phyloP scores from a whole-genome alignment of 2,113 vertebrate species.

The Colistium nudipinnis region DNA sequence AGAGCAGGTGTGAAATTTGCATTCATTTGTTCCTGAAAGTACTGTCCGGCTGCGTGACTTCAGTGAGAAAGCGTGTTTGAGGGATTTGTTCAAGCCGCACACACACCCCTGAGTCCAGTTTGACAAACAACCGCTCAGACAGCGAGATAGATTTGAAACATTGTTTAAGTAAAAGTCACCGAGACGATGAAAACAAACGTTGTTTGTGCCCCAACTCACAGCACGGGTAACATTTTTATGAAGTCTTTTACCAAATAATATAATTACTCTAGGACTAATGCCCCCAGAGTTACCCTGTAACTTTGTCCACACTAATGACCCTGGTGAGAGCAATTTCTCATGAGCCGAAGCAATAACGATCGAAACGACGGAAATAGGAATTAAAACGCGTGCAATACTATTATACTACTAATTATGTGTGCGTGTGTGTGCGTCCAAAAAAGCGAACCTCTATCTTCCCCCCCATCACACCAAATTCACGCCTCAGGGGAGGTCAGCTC shows the following conservation, averaged over 20 bases:
- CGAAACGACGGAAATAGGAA: background rate
- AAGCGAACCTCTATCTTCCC: constrained; percentile 39
- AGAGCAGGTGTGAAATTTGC: constrained; percentile 45
- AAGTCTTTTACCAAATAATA: background rate
- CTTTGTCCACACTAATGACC: too few species aligned
- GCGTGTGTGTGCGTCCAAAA: constrained; percentile 24
- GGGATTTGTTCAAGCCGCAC: constrained; percentile 1
- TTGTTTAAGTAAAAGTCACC: background rate
- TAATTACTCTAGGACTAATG: background rate
- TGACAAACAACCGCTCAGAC: background rate
- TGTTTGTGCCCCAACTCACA: background rate
- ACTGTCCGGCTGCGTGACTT: background rate
- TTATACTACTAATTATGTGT: constrained; percentile 21
- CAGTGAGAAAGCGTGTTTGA: constrained; percentile 8
- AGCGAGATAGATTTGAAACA: background rate
- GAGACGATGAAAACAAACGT: too few species aligned
- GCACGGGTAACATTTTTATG: background rate
- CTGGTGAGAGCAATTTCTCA: too few species aligned
- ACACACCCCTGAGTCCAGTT: background rate
- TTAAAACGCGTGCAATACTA: background rate
- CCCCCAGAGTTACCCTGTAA: background rate
- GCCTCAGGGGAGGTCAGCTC: constrained; percentile 75
- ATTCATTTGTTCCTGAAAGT: constrained; percentile 6
- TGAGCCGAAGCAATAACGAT: background rate
- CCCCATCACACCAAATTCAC: constrained; percentile 59